Evolutionary conservation across 2,888 invertebrate genomes (phyloP).

Genomic region (Mylabris sibirica): DNA sequence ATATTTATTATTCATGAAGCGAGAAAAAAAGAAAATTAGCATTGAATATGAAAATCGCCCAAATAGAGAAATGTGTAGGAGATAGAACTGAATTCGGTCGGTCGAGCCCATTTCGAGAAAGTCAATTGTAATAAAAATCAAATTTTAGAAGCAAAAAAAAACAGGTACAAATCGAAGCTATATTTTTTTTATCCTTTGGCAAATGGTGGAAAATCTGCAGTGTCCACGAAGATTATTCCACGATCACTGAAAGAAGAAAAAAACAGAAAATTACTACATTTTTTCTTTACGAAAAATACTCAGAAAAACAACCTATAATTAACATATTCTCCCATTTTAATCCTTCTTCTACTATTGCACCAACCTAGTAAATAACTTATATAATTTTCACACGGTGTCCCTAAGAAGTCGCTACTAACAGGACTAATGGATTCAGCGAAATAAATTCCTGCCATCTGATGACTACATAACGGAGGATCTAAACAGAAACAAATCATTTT

Average conservation of each 20-base stretch:
- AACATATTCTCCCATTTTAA: slow-evolving; percentile 56
- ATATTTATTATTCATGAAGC: slow-evolving; percentile 8
- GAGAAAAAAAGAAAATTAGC: neutral
- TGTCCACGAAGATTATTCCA: slow-evolving; percentile 54
- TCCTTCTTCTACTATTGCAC: slow-evolving; percentile 55
- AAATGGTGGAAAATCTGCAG: slow-evolving; percentile 48
- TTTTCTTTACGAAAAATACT: neutral
- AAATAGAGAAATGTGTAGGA: slow-evolving; percentile 2
- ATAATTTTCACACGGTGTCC: slow-evolving; percentile 67
- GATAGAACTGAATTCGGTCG: neutral
- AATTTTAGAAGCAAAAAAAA: neutral
- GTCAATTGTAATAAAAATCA: neutral
- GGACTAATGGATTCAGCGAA: slow-evolving; percentile 69
- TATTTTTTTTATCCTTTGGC: slow-evolving; percentile 37
- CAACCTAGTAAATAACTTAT: slow-evolving; percentile 64
- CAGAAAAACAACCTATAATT: slow-evolving; percentile 43
- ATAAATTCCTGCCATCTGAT: slow-evolving; percentile 69
- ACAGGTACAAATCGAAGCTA: neutral
- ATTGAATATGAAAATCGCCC: slow-evolving; percentile 6
- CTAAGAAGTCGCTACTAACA: slow-evolving; percentile 64
- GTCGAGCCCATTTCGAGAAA: neutral
- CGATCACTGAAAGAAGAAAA: slow-evolving; percentile 49
- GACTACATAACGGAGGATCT: slow-evolving; percentile 68
- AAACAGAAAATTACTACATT: slow-evolving; percentile 11
- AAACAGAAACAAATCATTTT: slow-evolving; percentile 41